Base-by-base conservation (phyloP, 1,140 invertebrate genomes). In the Lamellibrachia luymesi region DNA sequence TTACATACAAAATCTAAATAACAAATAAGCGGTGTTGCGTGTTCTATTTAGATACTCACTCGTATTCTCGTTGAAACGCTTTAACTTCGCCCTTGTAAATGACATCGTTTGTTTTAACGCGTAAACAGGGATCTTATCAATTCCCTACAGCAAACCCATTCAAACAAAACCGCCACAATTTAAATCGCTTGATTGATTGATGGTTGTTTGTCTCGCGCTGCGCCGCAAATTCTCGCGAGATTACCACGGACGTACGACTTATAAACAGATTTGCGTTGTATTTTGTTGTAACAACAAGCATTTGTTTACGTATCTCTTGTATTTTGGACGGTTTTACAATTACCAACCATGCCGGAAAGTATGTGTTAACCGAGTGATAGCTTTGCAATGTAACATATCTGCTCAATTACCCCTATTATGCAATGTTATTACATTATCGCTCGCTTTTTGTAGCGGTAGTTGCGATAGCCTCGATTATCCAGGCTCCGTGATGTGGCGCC, bases 51-150 rank as follows among this genome's bases (percentile, higher is more conserved):
- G 13, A 91, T 92, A 94, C 94, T 80, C 90, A 94, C 94, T 92
- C 51, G 64, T 92, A 52, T 91, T 92, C 50, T 94, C 94, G 92
- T 94, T 94, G 91, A 94, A 94, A 38, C 94, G 93, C 92, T 94
- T 94, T 13, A 93, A 51, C n/a, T 92, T 92, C n/a, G 94, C 93
- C 91, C 93, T 94, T 52, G 94, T 52, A 92, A 94, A 94, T 91
- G 94, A 93, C 94, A 94, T 89, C 64, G 64, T 22, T 64, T 51
- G 17, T 92, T 4, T 51, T 50, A 27, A 25, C 38, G 50, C 17
- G 22, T 49, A 92, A 93, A 92, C 64, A 50, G 89, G 64, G 52
- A 91, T 13, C 38, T 27, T 13, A 27, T 50, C n/a, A 92, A 50
- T 56, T 51, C n/a, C 17, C 50, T 90, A 51, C 10, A 17, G 51